Conservation (phyloP, 2,797 vertebrate genomes). For the Leuciscus waleckii region DNA sequence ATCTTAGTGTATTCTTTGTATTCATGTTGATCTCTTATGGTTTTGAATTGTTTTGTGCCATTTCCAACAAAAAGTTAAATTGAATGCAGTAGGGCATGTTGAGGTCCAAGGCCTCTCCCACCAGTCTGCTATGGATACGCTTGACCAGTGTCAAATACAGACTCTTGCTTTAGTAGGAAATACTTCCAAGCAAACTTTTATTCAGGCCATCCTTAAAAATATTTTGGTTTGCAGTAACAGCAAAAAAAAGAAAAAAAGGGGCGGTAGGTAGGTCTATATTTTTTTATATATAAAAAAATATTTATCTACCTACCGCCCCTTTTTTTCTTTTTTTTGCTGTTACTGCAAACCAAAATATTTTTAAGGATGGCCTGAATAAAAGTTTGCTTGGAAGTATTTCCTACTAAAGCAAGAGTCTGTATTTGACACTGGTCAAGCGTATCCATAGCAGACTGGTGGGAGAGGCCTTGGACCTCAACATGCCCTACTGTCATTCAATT, state of each 20-base stretch:
- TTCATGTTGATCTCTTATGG: neutral
- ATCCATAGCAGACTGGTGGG: neutral
- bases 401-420: neutral
- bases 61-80: neutral
- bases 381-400: neutral
- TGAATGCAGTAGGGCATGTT: neutral
- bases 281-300: too few relatives aligned
- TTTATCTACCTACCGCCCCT: too few relatives aligned
- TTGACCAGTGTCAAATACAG: neutral
- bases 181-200: neutral
- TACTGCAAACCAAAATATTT: too few relatives aligned
- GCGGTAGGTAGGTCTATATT: too few relatives aligned
- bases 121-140: neutral
- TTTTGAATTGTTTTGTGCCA: neutral
- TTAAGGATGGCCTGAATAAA: too few relatives aligned
- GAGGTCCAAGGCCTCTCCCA: neutral
- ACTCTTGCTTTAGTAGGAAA: neutral
- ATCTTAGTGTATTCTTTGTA: neutral
- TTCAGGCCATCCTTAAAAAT: too few relatives aligned
- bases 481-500: neutral
- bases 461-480: neutral
- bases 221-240: too few relatives aligned
- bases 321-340: too few relatives aligned
- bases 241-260: too few relatives aligned
- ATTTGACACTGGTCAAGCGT: neutral